Evolutionary conservation across 2,888 invertebrate species (phyloP).

Genomic region (Conomelus anceps): DNA sequence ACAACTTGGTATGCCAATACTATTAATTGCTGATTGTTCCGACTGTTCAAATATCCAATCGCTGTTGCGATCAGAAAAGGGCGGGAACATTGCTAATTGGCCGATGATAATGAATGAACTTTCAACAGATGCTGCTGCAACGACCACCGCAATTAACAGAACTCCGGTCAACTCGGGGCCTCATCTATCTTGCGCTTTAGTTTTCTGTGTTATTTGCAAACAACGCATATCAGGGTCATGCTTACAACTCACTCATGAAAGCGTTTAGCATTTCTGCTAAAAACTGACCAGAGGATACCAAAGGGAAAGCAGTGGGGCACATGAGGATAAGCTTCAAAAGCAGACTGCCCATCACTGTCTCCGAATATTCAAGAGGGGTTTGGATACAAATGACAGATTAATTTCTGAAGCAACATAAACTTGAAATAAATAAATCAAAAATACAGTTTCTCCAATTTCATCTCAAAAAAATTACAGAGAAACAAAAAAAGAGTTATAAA

Average conservation of each 20-base stretch:
- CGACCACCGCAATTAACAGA: not conserved
- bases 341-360: too few relatives aligned
- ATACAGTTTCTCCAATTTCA: too few relatives aligned
- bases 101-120: not conserved
- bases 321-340: too few relatives aligned
- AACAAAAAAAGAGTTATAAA: too few relatives aligned
- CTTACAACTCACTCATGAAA: not conserved
- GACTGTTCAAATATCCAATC: not conserved
- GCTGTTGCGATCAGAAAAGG: not conserved
- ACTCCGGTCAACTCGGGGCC: not conserved
- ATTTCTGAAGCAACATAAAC: too few relatives aligned
- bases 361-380: too few relatives aligned
- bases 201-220: not conserved
- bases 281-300: too few relatives aligned
- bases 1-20: not conserved
- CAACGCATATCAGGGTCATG: not conserved
- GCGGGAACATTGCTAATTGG: not conserved
- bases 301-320: too few relatives aligned
- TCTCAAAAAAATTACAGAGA: too few relatives aligned
- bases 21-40: not conserved
- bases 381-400: too few relatives aligned
- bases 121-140: not conserved
- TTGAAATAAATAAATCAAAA: too few relatives aligned
- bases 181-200: not conserved
- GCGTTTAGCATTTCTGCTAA: not conserved